Base-by-base conservation (phyloP, 2,797 vertebrate genomes). In the Harpagifer antarcticus region DNA sequence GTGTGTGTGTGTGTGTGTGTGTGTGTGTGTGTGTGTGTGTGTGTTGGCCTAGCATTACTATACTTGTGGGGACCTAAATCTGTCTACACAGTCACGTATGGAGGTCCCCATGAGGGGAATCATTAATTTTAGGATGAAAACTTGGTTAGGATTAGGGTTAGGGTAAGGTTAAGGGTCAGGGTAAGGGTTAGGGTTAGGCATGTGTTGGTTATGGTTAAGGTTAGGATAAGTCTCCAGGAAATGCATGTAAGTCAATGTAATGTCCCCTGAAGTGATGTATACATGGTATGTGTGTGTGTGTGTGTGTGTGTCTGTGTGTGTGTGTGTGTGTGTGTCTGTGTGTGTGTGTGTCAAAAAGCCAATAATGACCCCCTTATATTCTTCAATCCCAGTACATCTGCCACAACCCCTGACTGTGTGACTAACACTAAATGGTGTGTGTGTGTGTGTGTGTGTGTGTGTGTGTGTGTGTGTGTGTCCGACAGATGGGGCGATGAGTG, bases 401-500 rank as follows among this genome's bases (percentile, higher is more conserved):
- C 81, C 79, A 76, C 67, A 44, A 72, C 85, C 88, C 89, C 89
- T 76, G 62, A 59, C 86, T 82, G 88, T 72, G 84, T 86, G 83
- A 86, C 91, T 87, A 90, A 91, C 88, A 68, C 37, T 33, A 55
- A 67, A 23, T 55, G 54, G 59, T 69, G 61, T 73, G 79, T 74
- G 64, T 63, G 70, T 68, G 76, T 85, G 23, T 23, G 84, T 74
- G 70, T 68, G 76, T 85, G 23, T 23, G 84, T 74, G 79, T 74
- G 64, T 63, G n/a, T n/a, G n/a, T n/a, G 72, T 65, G 71, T 78
- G 70, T 68, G 76, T 85, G 23, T 23, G 84, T 74, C 71, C 75
- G 81, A 89, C 87, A 90, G 85, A 90, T 89, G 86, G 91, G 91
- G 74, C 20, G 43, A 70, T 37, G 73, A 89, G 69, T 62, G 79